Conservation (phyloP, 2,888 invertebrate genomes). For the Meganola albula region DNA sequence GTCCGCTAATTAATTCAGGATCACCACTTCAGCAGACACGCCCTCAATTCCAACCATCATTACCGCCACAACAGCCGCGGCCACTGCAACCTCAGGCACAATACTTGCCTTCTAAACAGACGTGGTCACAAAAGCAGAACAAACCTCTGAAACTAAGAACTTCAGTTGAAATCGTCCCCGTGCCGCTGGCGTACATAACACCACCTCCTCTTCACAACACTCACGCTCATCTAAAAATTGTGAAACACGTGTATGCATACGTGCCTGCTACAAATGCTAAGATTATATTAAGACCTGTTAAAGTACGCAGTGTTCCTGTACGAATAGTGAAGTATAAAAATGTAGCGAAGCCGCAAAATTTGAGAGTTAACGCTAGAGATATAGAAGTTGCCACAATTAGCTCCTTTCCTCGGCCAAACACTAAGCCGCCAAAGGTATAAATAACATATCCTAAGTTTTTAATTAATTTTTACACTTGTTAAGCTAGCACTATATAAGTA, state of each 20-base stretch:
- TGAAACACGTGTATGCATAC: slow-evolving; percentile 53
- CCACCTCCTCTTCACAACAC: slow-evolving; percentile 50
- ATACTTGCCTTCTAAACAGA: slow-evolving; percentile 6
- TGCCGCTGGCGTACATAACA: slow-evolving; percentile 62
- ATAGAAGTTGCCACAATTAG: slow-evolving; percentile 56
- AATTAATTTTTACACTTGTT: slow-evolving; percentile 45
- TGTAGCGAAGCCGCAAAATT: slow-evolving; percentile 30
- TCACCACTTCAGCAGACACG: slow-evolving; percentile 12
- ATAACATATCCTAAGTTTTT: slow-evolving; percentile 1
- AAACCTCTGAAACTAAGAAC: slow-evolving; percentile 58
- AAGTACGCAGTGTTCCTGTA: slow-evolving; percentile 30
- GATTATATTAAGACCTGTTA: slow-evolving; percentile 55
- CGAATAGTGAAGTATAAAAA: slow-evolving; percentile 38
- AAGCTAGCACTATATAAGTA: slow-evolving; percentile 46
- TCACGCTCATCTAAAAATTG: slow-evolving; percentile 39
- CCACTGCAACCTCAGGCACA: slow-evolving; percentile 16
- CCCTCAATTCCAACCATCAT: slow-evolving; percentile 12
- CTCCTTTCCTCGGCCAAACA: slow-evolving; percentile 43
- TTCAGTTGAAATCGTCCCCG: slow-evolving; percentile 60
- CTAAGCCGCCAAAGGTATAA: slow-evolving; percentile 51
- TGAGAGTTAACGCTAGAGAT: slow-evolving; percentile 40
- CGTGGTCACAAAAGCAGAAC: slow-evolving; percentile 19
- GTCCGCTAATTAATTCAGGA: slow-evolving; percentile 9
- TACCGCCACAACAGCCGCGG: slow-evolving; percentile 11
- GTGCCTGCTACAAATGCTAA: slow-evolving; percentile 48